Base-by-base conservation (phyloP, 2,888 invertebrate genomes). In the Rhorus exstirpatorius region DNA sequence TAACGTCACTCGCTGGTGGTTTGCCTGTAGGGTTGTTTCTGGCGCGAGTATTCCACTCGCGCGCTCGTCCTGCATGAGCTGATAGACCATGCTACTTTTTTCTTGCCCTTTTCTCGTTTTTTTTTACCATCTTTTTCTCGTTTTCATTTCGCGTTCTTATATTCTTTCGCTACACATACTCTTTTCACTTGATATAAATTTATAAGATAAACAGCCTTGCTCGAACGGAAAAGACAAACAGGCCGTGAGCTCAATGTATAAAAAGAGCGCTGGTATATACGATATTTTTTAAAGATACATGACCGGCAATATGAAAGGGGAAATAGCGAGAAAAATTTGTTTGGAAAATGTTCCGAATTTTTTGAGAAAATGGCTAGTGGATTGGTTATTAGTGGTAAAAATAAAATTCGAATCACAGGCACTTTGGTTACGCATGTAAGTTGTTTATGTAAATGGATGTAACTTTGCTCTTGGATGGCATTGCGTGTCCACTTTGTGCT, bases 1-100 rank as follows among this genome's bases (percentile, higher is more conserved):
- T 92, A 82, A 92, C 90, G 85, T 86, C 75, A 71, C 79, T 51
- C 53, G 46, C 21, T 26, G 12, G 38, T 24, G 44, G 70, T 76
- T 44, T 38, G 58, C 76, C 76, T 60, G 67, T 76, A 67, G 67
- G 77, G 68, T 49, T 61, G 70, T 78, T 68, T 71, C 79, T 67
- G 72, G 38, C 60, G 35, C 49, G 60, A 61, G 60, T 72, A 38
- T 60, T 61, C 46, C 58, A 68, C 61, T 60, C 70, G 8, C 6
- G 21, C 70, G 24, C 61, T 58, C 53, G 38, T 41, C 35, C 55
- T 38, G 21, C 77, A 55, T 63, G 60, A 46, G 63, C 70, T 24
- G 35, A 67, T 71, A 67, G 41, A 76, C 78, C 79, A 75, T 60
- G 63, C 68, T 79, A 41, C 67, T 24, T 79, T 60, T 71, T 65